A percentile compares a stretch with the other conserved stretches of the same genome.
These are phyloP conservation scores for Enteromius argenteus DNA, from an alignment of 2,797 vertebrate species.

Conservation along the genomic window DNA sequence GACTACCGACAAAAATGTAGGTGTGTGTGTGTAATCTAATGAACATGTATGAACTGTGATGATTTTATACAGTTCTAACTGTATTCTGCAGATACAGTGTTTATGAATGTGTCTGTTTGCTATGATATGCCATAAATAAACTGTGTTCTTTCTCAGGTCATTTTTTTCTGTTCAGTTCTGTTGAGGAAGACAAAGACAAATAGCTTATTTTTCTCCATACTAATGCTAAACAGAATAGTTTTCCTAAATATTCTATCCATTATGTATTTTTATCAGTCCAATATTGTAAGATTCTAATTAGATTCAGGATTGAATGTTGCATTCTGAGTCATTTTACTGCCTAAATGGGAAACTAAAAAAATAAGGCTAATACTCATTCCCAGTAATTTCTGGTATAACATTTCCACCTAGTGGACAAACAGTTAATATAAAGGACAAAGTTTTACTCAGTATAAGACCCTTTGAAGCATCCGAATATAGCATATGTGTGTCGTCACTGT, in stretches of 20 bases:
- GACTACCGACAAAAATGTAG: neutral
- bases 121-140: neutral
- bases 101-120: neutral
- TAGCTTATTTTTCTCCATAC: neutral
- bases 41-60: neutral
- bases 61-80: neutral
- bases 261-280: too few relatives aligned
- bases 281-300: neutral
- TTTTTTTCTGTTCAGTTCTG: neutral
- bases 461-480: neutral
- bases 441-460: neutral
- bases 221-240: neutral
- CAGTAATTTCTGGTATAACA: neutral
- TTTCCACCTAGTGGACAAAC: conserved; percentile 51
- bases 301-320: neutral
- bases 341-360: conserved; percentile 4
- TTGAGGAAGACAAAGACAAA: neutral
- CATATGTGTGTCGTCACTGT: neutral
- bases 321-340: neutral
- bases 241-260: neutral
- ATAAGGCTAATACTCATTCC: neutral
- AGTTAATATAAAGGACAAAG: neutral
- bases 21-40: neutral
- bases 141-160: neutral
- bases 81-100: neutral